Base-by-base conservation (phyloP, 2,888 invertebrate species). In the Hololepta plana region DNA sequence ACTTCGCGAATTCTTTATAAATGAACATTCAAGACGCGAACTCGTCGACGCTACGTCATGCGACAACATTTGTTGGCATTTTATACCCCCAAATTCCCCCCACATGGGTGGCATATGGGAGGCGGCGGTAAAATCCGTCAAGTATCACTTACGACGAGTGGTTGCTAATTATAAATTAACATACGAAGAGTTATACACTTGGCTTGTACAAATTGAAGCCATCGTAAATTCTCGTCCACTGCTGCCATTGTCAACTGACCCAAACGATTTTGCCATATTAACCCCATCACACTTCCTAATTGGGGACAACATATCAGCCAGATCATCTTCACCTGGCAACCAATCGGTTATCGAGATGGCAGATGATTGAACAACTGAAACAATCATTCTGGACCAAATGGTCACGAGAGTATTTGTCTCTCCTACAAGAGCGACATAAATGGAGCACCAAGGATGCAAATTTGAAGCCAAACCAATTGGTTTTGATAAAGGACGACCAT, bases 211-310 rank as follows among this genome's bases (percentile, higher is more conserved):
- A 12, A 15, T 25, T 19, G 15, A 25, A 25, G 26, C 16, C 9
- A 9, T 25, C 9, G 4, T 19, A 16, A 25, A 25, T 20, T 25
- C 26, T 9, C 26, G 26, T 10, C 26, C 26, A 19, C 13, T 25
- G 13, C 9, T 10, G n/a, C 19, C 26, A 25, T 9, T 25, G 9
- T 10, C 13, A 5, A 6, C 13, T 9, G 26, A 25, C 17, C 16
- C 26, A n/a, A 19, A 9, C 9, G 19, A 25, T 12, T 13, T 15
- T 15, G 12, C 10, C 14, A 8, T 17, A n/a, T 13, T 25, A 12
- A 25, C 26, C 5, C 19, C 26, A 10, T 3, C 26, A 9, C 26
- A 25, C 13, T 25, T 25, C 26, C 11, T 8, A 8, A 27, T 4
- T n/a, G 11, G 24, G 8, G 7, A 10, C 8, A 3, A 9, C 2